Base-by-base conservation (phyloP, 2,888 invertebrate species). In the Euplexia lucipara region DNA sequence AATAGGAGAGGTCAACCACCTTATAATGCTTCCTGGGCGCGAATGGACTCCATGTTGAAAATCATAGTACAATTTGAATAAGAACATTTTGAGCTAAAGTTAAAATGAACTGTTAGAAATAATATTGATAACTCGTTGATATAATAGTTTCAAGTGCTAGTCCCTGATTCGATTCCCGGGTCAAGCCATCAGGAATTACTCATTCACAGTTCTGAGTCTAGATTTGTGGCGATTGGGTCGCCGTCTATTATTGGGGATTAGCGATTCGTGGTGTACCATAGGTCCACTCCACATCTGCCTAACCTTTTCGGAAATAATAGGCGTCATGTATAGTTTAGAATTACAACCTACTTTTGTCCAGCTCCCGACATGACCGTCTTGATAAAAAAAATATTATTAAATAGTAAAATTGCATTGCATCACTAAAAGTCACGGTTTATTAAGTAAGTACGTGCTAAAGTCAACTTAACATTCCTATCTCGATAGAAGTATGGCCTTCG, bases 401-500 rank as follows among this genome's bases (percentile, higher is more conserved):
- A 20, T 14, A 16, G 44, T 32, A 44, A 45, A 68, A 34, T 20
- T 16, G 18, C 30, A 9, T 14, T 1, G 4, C 18, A 34, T 57
- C 35, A 51, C 45, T 53, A 32, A 41, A 45, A 52, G 56, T 35
- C 49, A 70, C 56, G 56, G 45, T 41, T 57, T 42, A 53, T 39
- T 20, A n/a, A 56, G 22, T 56, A 41, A 69, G 7, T 57, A 72
- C 73, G 73, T 70, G 73, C 39, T 72, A 47, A n/a, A 51, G 30
- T 51, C 45, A 30, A 64, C 30, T 30, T 45, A 14, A 44, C 48
- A 45, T 49, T 34, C 41, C 22, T 44, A 49, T 35, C 26, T 30
- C n/a, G 14, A 10, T 16, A 35, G 1, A 64, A 39, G 12, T 14
- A 60, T 34, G 63, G 49, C 68, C 52, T 70, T 68, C 47, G 35